A percentile compares a stretch with the other conserved stretches of the same genome.
Conservation (phyloP, 1,140 invertebrate genomes). For the Drosophila virilis region DNA sequence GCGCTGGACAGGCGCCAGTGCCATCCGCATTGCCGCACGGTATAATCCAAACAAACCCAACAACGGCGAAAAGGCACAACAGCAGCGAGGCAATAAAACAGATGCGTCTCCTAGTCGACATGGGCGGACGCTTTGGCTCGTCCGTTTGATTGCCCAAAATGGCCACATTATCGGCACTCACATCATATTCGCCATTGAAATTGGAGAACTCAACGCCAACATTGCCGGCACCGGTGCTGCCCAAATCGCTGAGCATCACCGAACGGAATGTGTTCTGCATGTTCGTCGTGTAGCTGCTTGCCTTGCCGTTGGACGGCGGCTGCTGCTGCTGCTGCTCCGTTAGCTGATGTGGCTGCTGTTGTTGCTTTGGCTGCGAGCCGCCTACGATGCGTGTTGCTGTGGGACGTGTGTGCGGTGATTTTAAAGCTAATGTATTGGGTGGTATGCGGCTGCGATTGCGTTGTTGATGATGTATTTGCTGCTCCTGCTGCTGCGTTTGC, state of each 20-base stretch:
- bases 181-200: conserved; percentile 79
- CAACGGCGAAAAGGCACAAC: conserved; percentile 88
- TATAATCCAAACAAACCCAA: conserved; percentile 90
- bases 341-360: conserved; percentile 17
- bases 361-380: conserved; percentile 23
- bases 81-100: conserved; percentile 89
- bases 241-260: conserved; percentile 86
- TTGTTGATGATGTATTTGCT: conserved; percentile 48
- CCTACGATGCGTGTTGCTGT: conserved; percentile 53
- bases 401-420: conserved; percentile 58
- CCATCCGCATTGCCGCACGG: conserved; percentile 87
- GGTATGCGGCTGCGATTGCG: conserved; percentile 71
- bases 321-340: conserved; percentile 15
- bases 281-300: conserved; percentile 69
- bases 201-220: conserved; percentile 71
- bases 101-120: conserved; percentile 87
- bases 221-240: conserved; percentile 47
- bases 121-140: conserved; percentile 83
- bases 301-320: conserved; percentile 23
- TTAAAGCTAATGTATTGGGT: conserved; percentile 64
- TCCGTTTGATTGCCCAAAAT: conserved; percentile 64
- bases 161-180: conserved; percentile 77
- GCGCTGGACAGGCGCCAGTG: conserved; percentile 86
- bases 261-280: conserved; percentile 82
- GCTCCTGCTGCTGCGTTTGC: conserved; percentile 29